Evolutionary conservation across 2,797 vertebrate species (phyloP).

Genomic region (Rhynchotus rufescens): DNA sequence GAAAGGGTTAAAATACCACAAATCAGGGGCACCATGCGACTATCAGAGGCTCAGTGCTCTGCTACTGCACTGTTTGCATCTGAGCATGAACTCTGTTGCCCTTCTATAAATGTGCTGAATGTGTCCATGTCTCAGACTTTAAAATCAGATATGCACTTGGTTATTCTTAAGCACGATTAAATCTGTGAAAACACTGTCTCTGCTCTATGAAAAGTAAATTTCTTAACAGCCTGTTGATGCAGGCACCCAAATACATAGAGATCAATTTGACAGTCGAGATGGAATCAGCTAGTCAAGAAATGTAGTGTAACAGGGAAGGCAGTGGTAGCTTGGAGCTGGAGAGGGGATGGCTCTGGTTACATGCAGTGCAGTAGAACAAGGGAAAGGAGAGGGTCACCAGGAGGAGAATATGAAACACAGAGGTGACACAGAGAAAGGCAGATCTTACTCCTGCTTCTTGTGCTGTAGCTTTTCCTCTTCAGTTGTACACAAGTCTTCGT

Average conservation of each 20-base stretch:
- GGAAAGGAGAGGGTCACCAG: neutral
- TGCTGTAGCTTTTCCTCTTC: slow-evolving; percentile 1
- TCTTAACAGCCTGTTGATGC: neutral
- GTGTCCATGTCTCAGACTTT: neutral
- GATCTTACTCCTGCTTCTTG: slow-evolving; percentile 66
- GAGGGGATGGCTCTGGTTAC: neutral
- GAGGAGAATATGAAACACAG: neutral
- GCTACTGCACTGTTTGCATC: neutral
- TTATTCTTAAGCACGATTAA: neutral
- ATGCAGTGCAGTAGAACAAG: fast-evolving
- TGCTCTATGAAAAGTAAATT: neutral
- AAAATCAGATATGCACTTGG: neutral
- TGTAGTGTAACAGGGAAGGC: neutral
- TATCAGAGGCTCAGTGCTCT: neutral
- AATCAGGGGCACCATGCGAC: too few relatives aligned
- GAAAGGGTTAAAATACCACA: too few relatives aligned
- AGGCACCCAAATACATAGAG: neutral
- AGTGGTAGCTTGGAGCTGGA: neutral
- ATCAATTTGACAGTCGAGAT: neutral
- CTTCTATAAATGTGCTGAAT: neutral
- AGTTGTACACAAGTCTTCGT: slow-evolving; percentile 35
- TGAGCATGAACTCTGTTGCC: neutral
- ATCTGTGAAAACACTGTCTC: neutral
- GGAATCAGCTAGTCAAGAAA: neutral
- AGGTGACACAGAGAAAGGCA: too few relatives aligned